Evolutionary conservation across 1,140 invertebrate species (phyloP).

Genomic region (Drosophila parabipectinata): DNA sequence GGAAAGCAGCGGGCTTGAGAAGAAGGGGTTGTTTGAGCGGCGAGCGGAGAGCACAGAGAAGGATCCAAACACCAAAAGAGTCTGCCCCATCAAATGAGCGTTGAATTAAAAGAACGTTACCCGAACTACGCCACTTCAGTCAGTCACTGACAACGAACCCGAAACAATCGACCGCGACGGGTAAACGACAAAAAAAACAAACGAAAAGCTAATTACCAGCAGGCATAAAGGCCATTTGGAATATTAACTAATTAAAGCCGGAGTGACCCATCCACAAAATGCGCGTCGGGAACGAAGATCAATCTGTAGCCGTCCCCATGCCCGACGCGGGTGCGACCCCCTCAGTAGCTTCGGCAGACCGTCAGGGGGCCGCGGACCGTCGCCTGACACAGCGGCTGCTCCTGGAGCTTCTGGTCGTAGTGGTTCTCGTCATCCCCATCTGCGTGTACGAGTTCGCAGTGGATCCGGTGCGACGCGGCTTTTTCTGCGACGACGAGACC

Average conservation of each 20-base stretch:
- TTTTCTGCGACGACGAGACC: constrained; percentile 97
- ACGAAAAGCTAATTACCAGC: constrained; percentile 65
- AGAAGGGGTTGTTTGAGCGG: constrained; percentile 3
- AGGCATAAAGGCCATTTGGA: constrained; percentile 56
- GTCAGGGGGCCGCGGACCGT: constrained; percentile 29
- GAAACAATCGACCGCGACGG: constrained; percentile 59
- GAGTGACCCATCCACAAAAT: constrained; percentile 39
- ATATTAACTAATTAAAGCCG: constrained; percentile 74
- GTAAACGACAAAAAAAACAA: constrained; percentile 43
- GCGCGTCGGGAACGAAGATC: constrained; percentile 54
- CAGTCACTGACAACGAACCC: constrained; percentile 77
- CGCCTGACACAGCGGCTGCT: constrained; percentile 43
- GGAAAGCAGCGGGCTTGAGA: background rate
- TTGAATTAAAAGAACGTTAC: constrained; percentile 79
- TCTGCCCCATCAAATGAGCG: constrained; percentile 58
- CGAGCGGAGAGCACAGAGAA: constrained; percentile 5
- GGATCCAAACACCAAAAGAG: constrained; percentile 18
- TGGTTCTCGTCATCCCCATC: constrained; percentile 85
- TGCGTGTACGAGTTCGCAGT: constrained; percentile 89
- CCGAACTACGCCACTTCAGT: constrained; percentile 61
- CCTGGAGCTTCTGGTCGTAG: constrained; percentile 63
- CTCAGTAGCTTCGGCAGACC: background rate
- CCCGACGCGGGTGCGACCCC: background rate
- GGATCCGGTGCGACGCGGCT: constrained; percentile 93
- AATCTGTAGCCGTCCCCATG: constrained; percentile 4